Evolutionary conservation across 2,113 vertebrate species (phyloP).

Genomic region (Caretta caretta): DNA sequence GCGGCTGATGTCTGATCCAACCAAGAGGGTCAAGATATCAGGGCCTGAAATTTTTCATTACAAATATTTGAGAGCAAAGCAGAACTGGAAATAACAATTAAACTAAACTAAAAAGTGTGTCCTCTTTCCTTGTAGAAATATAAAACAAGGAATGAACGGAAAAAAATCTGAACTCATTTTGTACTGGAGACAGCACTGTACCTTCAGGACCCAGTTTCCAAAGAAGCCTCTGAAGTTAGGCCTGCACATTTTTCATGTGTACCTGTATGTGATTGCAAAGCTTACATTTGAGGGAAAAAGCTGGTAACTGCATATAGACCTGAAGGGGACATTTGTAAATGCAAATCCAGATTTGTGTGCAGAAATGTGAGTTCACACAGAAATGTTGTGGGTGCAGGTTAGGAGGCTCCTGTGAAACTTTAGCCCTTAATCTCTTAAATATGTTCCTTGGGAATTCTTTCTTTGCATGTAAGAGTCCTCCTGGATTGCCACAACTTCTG

Average conservation of each 20-base stretch:
- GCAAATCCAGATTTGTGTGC: neutral
- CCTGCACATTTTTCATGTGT: neutral
- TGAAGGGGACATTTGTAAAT: neutral
- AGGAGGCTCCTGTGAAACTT: neutral
- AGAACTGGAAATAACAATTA: neutral
- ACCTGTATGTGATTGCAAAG: neutral
- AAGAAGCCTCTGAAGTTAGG: neutral
- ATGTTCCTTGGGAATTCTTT: neutral
- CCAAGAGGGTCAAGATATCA: constrained; percentile 86
- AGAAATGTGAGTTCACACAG: neutral
- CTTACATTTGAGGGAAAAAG: neutral
- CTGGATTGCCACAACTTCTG: neutral
- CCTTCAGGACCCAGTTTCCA: neutral
- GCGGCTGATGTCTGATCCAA: constrained; percentile 90
- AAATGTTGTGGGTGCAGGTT: neutral
- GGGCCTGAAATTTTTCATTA: constrained; percentile 79
- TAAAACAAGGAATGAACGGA: neutral
- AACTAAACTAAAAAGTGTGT: neutral
- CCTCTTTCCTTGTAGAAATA: neutral
- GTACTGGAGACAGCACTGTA: neutral
- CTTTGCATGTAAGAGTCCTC: neutral
- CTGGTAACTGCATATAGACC: neutral
- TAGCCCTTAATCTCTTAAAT: neutral
- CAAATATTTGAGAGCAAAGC: neutral
- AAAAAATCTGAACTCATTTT: neutral